A percentile compares a stretch with the other conserved stretches of the same genome.
phyloP scores from a whole-genome alignment of 1,140 invertebrate genomes.

The Drosophila kurseongensis region DNA sequence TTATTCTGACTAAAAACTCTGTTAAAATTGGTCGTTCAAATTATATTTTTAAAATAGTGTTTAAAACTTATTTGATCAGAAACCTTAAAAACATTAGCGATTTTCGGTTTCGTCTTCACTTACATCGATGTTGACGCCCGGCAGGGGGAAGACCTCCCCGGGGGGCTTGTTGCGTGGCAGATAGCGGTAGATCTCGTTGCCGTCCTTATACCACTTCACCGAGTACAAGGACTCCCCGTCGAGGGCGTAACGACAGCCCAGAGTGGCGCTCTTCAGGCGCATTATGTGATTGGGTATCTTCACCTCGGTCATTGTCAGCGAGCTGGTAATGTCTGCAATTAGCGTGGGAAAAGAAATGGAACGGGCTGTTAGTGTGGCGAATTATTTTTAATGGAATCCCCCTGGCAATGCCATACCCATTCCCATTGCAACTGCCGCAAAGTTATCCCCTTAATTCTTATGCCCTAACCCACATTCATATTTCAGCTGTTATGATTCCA shows the following conservation, averaged over 20 bases:
- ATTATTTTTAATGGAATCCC: conserved; percentile 58
- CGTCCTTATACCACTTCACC: conserved; percentile 95
- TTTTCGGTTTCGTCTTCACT: conserved; percentile 86
- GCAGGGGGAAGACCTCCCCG: conserved; percentile 89
- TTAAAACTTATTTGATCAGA: no score
- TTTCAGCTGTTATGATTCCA: conserved; percentile 26
- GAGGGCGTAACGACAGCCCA: conserved; percentile 92
- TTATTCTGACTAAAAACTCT: no score
- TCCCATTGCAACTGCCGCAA: conserved; percentile 4
- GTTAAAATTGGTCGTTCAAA: no score
- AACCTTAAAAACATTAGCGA: no score
- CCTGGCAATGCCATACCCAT: conserved; percentile 11
- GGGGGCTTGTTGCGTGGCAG: conserved; percentile 90
- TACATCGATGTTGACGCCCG: conserved; percentile 93
- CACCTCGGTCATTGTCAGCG: conserved; percentile 88
- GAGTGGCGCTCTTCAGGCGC: conserved; percentile 88
- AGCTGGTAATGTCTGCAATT: conserved; percentile 85
- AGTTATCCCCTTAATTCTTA: conserved; percentile 32
- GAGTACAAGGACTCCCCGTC: conserved; percentile 92
- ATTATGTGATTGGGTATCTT: conserved; percentile 89
- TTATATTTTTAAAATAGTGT: no score
- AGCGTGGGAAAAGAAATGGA: conserved; percentile 34
- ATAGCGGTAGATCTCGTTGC: conserved; percentile 94
- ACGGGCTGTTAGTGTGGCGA: conserved; percentile 43
- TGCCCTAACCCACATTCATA: conserved; percentile 37